phyloP scores from a whole-genome alignment of 37 sponge, comb jelly and placozoan species.

The Oopsacas minuta region DNA sequence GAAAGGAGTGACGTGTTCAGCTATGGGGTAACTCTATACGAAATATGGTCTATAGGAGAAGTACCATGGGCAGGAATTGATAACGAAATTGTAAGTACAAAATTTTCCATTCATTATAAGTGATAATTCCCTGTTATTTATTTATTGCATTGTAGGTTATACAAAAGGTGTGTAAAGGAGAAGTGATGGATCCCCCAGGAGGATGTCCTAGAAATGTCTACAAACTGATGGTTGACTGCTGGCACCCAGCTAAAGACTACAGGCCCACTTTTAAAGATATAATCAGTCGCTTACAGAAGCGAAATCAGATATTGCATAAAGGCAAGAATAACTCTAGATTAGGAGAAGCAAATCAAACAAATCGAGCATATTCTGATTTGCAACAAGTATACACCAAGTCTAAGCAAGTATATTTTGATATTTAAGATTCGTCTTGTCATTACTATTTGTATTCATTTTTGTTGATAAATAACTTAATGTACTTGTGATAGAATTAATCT shows the following conservation, averaged over 20 bases:
- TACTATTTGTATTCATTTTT: no score
- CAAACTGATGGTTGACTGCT: slow-evolving; percentile 12
- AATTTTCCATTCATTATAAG: neutral
- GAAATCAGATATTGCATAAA: neutral
- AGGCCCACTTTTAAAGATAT: neutral
- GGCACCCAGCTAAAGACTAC: neutral
- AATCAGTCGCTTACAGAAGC: neutral
- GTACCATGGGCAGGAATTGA: neutral
- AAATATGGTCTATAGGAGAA: neutral
- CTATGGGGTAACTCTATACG: neutral
- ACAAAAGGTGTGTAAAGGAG: neutral
- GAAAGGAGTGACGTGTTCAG: slow-evolving; percentile 15
- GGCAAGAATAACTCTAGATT: neutral
- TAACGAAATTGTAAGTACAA: slow-evolving; percentile 6
- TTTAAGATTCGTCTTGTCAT: no score
- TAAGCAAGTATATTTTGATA: neutral
- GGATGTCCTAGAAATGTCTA: neutral
- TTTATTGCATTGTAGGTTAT: neutral
- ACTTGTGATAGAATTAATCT: no score
- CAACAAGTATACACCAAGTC: neutral
- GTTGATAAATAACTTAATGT: no score
- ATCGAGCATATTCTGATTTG: neutral
- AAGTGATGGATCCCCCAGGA: neutral
- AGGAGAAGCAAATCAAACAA: neutral
- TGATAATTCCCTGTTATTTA: neutral